Conservation (phyloP, 2,888 invertebrate genomes). For the Drosophila subquinaria region DNA sequence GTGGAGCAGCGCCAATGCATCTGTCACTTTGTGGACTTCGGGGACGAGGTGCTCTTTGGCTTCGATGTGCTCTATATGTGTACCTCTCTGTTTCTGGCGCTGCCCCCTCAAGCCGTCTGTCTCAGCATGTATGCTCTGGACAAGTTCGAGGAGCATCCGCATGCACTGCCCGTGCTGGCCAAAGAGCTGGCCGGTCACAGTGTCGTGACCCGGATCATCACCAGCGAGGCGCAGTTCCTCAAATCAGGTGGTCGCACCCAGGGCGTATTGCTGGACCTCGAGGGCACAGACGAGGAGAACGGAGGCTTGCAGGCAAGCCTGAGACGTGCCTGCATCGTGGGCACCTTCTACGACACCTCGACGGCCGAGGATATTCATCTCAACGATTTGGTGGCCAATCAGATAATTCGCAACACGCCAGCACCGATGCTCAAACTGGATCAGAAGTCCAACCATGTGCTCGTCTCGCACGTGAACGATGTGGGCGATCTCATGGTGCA, state of each 20-base stretch:
- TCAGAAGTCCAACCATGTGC: slow-evolving; percentile 78
- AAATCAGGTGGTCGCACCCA: slow-evolving; percentile 55
- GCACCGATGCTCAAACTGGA: slow-evolving; percentile 81
- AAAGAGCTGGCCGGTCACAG: slow-evolving; percentile 86
- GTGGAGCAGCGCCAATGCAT: slow-evolving; percentile 85
- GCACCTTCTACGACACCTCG: slow-evolving; percentile 89
- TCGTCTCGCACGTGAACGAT: slow-evolving; percentile 82
- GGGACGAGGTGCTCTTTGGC: slow-evolving; percentile 88
- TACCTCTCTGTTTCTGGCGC: slow-evolving; percentile 88
- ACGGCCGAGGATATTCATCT: slow-evolving; percentile 88
- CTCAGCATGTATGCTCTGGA: slow-evolving; percentile 90
- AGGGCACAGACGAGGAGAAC: slow-evolving; percentile 6
- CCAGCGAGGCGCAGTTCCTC: slow-evolving; percentile 77
- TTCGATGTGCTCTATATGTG: slow-evolving; percentile 87
- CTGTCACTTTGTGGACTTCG: slow-evolving; percentile 91
- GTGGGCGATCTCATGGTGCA: slow-evolving; percentile 84
- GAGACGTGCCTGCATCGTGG: slow-evolving; percentile 85
- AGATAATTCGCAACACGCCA: slow-evolving; percentile 85
- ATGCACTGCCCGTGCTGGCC: slow-evolving; percentile 83
- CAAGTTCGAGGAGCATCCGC: slow-evolving; percentile 87
- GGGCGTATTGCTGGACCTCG: slow-evolving; percentile 37
- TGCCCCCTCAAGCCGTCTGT: slow-evolving; percentile 91
- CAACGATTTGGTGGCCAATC: slow-evolving; percentile 88
- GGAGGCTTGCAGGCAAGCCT: slow-evolving; percentile 6
- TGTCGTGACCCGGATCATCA: slow-evolving; percentile 87